Evolutionary conservation across 2,797 vertebrate genomes (phyloP).

Genomic region (Stomatorhinus walkeri): DNA sequence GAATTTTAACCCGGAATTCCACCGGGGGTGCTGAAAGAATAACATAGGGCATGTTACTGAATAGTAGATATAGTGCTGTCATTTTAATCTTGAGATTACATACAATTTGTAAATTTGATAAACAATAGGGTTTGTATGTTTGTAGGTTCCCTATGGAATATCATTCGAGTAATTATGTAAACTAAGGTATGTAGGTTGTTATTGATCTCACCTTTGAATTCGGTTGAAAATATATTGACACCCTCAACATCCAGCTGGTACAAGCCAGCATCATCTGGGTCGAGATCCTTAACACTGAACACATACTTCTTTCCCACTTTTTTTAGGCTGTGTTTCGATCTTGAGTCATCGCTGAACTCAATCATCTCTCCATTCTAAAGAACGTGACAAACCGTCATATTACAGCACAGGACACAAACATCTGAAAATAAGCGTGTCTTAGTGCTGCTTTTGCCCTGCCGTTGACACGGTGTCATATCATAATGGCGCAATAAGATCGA

Average conservation of each 20-base stretch:
- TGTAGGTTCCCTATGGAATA: not conserved
- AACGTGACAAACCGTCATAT: not conserved
- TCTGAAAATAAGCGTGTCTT: not conserved
- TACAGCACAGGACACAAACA: not conserved
- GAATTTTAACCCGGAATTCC: constrained; percentile 62
- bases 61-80: not conserved
- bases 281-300: constrained; percentile 67
- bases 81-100: not conserved
- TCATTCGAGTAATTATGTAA: not conserved
- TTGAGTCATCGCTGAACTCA: constrained; percentile 54
- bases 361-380: constrained; percentile 68
- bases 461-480: not conserved
- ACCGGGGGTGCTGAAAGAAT: constrained; percentile 44
- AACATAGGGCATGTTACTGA: not conserved
- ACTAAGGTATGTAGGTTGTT: not conserved
- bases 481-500: not conserved
- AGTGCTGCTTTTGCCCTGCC: not conserved
- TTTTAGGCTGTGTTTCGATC: constrained; percentile 61
- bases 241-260: constrained; percentile 75
- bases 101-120: not conserved
- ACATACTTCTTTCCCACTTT: constrained; percentile 58
- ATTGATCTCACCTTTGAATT: constrained; percentile 60
- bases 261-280: constrained; percentile 71
- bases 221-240: constrained; percentile 71
- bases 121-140: not conserved